Percentiles rank a stretch among this genome's conserved stretches.
These are phyloP conservation scores for Styela clava DNA, from an alignment of 23 tunicate species.

Conservation along the genomic window DNA sequence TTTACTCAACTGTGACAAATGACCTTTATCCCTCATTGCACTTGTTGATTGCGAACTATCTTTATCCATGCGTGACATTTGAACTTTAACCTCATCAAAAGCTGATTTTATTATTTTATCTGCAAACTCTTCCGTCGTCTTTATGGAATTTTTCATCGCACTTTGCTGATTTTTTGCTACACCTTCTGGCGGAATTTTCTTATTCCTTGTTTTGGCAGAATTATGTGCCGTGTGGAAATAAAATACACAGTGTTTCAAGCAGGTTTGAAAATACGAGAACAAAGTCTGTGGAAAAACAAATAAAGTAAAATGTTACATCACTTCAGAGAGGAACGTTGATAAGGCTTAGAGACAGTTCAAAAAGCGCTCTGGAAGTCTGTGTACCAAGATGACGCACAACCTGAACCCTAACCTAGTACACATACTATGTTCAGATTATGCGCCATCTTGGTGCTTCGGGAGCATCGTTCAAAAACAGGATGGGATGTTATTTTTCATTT, in stretches of 20 bases:
- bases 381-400: no score
- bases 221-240: conserved; percentile 13
- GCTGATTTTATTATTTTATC: neutral
- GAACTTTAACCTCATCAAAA: neutral
- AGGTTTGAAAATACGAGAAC: conserved; percentile 47
- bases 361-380: no score
- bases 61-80: neutral
- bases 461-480: no score
- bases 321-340: neutral
- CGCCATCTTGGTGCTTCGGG: no score
- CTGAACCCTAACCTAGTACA: no score
- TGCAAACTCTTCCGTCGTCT: neutral
- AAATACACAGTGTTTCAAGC: conserved; percentile 29
- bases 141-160: neutral
- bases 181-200: neutral
- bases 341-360: no score
- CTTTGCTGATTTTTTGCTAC: no score
- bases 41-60: neutral
- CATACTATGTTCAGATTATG: no score
- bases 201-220: neutral
- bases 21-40: neutral
- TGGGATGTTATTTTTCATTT: no score
- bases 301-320: neutral
- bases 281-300: conserved; percentile 34
- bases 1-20: no score